A percentile compares a stretch with the other conserved stretches of the same genome.
phyloP scores from a whole-genome alignment of 2,113 vertebrate species.

The Hiodon alosoides region DNA sequence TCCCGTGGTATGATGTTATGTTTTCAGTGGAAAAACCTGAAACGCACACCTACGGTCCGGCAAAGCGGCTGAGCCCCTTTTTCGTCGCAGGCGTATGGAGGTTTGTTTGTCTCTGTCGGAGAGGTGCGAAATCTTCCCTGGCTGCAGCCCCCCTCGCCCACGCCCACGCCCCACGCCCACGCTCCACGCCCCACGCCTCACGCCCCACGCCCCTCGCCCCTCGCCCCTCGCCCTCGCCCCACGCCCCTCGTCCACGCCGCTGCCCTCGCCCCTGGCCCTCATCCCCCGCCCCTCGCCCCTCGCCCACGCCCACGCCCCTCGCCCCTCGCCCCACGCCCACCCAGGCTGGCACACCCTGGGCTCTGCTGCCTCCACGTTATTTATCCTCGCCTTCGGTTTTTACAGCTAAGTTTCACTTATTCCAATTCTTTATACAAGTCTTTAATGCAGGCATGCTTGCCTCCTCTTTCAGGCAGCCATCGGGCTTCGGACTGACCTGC shows the following conservation, averaged over 20 bases:
- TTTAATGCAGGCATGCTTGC: not conserved
- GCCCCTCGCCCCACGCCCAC: not conserved
- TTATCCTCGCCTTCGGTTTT: not conserved
- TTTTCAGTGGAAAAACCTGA: not conserved
- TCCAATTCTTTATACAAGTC: not conserved
- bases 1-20: conserved; percentile 12
- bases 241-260: conserved; percentile 6
- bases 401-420: conserved; percentile 15
- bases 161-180: not conserved
- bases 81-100: not conserved
- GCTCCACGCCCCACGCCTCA: not conserved
- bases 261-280: conserved; percentile 8
- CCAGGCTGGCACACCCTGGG: not conserved
- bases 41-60: not conserved
- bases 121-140: not conserved
- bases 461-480: not conserved
- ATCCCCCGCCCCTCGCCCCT: too few species aligned
- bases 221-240: too few species aligned
- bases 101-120: conserved; percentile 1
- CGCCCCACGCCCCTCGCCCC: not conserved
- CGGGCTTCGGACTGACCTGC: not conserved
- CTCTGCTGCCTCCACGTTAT: not conserved
- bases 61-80: not conserved
- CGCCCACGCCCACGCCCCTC: too few species aligned
- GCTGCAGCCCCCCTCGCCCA: not conserved